These are phyloP conservation scores for Pycnonotus jocosus DNA, from an alignment of 2,113 vertebrate species.

Conservation along the genomic window DNA sequence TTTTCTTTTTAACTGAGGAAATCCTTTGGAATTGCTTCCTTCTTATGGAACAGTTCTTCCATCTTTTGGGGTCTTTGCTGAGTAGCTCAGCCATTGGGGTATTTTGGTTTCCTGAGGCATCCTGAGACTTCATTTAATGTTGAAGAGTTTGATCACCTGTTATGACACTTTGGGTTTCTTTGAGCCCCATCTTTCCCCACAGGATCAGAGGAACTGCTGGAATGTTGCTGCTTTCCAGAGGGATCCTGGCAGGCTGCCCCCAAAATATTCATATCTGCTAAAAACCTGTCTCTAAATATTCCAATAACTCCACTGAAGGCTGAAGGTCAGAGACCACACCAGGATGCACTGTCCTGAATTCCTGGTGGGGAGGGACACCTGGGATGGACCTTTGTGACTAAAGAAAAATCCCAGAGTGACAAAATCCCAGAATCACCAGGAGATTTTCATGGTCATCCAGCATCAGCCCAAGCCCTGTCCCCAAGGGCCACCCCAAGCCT, in stretches of 20 bases:
- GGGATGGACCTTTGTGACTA: background rate
- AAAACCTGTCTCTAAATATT: background rate
- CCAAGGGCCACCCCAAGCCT: background rate
- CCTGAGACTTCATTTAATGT: background rate
- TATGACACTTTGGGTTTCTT: background rate
- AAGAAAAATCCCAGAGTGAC: background rate
- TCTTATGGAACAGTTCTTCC: background rate
- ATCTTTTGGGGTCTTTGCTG: background rate
- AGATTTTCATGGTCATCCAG: accelerated
- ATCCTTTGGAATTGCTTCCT: background rate
- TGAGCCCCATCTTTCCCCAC: background rate
- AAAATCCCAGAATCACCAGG: background rate
- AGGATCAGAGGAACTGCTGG: background rate
- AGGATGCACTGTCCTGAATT: background rate
- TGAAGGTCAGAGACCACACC: background rate
- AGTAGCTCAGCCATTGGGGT: accelerated
- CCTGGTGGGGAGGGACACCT: background rate
- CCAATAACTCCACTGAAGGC: background rate
- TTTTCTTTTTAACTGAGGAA: background rate
- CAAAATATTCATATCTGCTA: background rate
- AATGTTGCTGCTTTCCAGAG: background rate
- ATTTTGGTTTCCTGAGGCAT: background rate
- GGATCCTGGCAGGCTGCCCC: background rate
- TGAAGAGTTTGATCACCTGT: background rate
- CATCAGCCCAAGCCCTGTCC: background rate